phyloP scores from a whole-genome alignment of 2,113 vertebrate genomes.

The Phaethon lepturus region DNA sequence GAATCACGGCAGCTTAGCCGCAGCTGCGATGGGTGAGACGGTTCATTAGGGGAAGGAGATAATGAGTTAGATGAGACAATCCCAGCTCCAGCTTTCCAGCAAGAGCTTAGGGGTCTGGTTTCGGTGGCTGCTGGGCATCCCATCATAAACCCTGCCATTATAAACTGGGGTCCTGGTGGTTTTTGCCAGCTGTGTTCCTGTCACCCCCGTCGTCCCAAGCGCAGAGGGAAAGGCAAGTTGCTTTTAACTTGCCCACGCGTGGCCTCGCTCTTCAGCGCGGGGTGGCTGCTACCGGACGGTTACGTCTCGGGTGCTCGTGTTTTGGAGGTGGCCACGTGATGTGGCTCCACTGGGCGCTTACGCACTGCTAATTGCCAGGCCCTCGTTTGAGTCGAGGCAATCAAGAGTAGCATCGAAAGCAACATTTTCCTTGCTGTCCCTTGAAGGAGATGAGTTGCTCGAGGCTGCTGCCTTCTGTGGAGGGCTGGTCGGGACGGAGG shows the following conservation, averaged over 20 bases:
- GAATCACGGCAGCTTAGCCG: not conserved
- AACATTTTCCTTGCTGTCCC: not conserved
- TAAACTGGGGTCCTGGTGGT: not conserved
- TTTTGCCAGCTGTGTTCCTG: not conserved
- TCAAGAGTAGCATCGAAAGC: not conserved
- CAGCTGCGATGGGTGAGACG: not conserved
- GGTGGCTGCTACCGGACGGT: fast-evolving
- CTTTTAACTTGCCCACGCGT: not conserved
- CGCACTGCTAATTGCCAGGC: not conserved
- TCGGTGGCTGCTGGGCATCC: not conserved
- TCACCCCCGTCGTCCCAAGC: fast-evolving
- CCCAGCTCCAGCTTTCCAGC: not conserved
- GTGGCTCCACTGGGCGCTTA: not conserved
- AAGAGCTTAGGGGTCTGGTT: not conserved
- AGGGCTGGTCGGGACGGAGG: not conserved
- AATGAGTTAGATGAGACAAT: not conserved
- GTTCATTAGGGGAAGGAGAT: not conserved
- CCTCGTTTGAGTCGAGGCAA: not conserved
- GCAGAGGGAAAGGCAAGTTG: not conserved
- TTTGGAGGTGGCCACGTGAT: not conserved
- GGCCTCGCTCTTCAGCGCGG: not conserved
- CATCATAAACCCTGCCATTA: fast-evolving
- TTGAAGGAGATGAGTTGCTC: not conserved
- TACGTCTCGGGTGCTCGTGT: fast-evolving
- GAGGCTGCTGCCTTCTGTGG: fast-evolving